phyloP scores from a whole-genome alignment of 2,797 vertebrate genomes.

The Pitangus sulphuratus region DNA sequence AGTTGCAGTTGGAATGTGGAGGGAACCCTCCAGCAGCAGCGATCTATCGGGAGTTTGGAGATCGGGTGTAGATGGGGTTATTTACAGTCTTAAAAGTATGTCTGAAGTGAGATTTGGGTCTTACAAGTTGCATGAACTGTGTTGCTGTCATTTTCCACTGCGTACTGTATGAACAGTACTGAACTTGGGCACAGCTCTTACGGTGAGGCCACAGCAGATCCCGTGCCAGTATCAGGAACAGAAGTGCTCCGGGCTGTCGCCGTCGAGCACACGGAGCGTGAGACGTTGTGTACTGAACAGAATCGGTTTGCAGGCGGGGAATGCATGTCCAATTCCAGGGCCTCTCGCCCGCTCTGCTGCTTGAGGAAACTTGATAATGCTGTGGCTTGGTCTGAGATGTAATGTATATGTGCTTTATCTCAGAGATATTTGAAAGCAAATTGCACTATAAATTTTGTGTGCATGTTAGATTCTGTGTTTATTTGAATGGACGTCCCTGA shows the following conservation, averaged over 20 bases:
- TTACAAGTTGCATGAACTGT: neutral
- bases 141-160: neutral
- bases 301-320: conserved; percentile 29
- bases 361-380: neutral
- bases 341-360: neutral
- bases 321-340: conserved; percentile 38
- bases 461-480: neutral
- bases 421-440: neutral
- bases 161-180: neutral
- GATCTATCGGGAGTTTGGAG: rapidly evolving
- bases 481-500: neutral
- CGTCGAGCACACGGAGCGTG: neutral
- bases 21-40: neutral
- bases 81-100: neutral
- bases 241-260: neutral
- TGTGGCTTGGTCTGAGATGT: neutral
- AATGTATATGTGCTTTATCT: neutral
- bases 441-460: neutral
- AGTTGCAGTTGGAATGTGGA: rapidly evolving
- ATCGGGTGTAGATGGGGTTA: too few species aligned
- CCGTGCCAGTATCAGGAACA: neutral
- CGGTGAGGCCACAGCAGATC: neutral
- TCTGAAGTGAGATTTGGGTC: neutral
- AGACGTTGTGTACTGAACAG: neutral
- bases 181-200: neutral